A percentile compares a stretch with the other conserved stretches of the same genome.
These are phyloP conservation scores for Hedychridium roseum DNA, from an alignment of 2,888 invertebrate genomes.

Conservation along the genomic window DNA sequence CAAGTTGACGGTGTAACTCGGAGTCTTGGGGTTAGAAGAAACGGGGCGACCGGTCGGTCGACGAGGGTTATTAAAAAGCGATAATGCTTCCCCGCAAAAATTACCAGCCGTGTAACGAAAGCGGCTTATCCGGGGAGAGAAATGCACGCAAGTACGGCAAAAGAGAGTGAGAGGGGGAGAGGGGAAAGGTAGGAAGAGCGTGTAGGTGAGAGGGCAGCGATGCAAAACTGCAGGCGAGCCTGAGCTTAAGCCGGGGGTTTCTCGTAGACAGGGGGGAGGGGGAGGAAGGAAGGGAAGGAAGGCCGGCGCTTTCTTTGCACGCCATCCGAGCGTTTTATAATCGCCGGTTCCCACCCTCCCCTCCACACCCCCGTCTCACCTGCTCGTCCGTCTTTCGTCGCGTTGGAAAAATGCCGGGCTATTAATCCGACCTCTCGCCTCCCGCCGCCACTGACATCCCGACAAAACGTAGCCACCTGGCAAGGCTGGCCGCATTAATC, in stretches of 20 bases:
- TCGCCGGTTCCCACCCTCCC: slow-evolving; percentile 33
- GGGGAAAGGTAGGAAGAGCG: not conserved
- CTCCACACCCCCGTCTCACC: slow-evolving; percentile 10
- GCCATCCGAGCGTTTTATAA: slow-evolving; percentile 54
- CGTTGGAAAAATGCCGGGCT: slow-evolving; percentile 47
- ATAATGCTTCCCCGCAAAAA: slow-evolving; percentile 48
- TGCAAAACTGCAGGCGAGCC: slow-evolving; percentile 44
- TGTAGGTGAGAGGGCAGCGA: slow-evolving; percentile 26
- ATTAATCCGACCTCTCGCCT: slow-evolving; percentile 46
- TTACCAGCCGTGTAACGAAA: slow-evolving; percentile 50
- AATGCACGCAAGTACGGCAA: slow-evolving; percentile 47
- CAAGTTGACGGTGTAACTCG: no score
- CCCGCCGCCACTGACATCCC: slow-evolving; percentile 28
- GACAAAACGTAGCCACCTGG: slow-evolving; percentile 34
- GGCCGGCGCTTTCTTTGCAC: slow-evolving; percentile 42
- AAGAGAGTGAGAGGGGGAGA: not conserved
- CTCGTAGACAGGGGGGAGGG: no score
- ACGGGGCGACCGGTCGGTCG: no score
- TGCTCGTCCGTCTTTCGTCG: slow-evolving; percentile 11
- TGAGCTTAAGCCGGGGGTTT: slow-evolving; percentile 45
- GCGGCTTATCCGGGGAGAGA: slow-evolving; percentile 47
- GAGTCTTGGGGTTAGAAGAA: no score
- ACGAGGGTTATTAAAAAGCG: slow-evolving; percentile 43
- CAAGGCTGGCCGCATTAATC: slow-evolving; percentile 38
- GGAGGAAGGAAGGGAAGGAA: no score